These are phyloP conservation scores for Micrastur ruficollis DNA, from an alignment of 2,797 vertebrate genomes.

Conservation along the genomic window DNA sequence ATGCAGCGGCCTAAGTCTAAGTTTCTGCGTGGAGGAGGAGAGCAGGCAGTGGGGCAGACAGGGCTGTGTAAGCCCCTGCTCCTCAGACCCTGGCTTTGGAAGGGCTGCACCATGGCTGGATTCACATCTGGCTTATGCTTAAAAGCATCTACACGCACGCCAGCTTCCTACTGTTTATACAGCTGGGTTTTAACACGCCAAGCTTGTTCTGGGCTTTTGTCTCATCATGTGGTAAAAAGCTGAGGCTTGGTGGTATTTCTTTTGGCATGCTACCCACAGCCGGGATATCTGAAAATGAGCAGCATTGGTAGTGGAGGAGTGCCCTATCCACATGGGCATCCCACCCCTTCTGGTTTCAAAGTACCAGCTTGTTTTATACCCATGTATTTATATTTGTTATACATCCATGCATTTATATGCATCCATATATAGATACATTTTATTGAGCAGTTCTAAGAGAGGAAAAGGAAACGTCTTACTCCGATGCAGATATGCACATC, in stretches of 20 bases:
- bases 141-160: not conserved
- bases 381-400: not conserved
- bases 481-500: not conserved
- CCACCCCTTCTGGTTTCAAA: not conserved
- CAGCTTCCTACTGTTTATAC: not conserved
- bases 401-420: not conserved
- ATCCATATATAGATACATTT: not conserved
- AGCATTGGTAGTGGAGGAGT: not conserved
- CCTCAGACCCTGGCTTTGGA: not conserved
- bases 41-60: not conserved
- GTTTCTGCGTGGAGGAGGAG: not conserved
- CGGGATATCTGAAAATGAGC: not conserved
- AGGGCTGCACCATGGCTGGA: not conserved
- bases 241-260: not conserved
- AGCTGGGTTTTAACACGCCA: not conserved
- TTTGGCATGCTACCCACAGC: not conserved
- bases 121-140: not conserved
- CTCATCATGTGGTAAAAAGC: not conserved
- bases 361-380: not conserved
- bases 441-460: not conserved
- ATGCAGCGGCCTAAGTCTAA: rapidly evolving
- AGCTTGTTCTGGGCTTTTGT: conserved; percentile 41
- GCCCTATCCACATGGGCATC: not conserved
- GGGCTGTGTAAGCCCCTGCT: not conserved
- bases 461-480: not conserved